Evolutionary conservation across 2,888 invertebrate genomes (phyloP).

Genomic region (Papilio demoleus): DNA sequence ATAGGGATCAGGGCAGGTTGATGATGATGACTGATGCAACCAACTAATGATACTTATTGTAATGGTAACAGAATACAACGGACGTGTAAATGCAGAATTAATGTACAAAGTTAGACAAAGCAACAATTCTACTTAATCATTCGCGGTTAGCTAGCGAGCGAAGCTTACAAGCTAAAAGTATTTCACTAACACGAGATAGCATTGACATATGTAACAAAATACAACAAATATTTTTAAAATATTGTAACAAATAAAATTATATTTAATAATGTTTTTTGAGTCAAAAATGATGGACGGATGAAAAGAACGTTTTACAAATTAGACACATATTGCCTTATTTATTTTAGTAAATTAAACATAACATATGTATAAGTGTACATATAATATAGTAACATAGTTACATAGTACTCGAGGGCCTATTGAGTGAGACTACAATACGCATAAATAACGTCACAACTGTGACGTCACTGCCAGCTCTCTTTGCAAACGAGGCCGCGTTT

Average conservation of each 20-base stretch:
- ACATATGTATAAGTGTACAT: background rate
- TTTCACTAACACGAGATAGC: background rate
- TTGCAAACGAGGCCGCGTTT: constrained; percentile 67
- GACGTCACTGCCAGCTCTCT: constrained; percentile 74
- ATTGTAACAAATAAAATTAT: too few relatives aligned
- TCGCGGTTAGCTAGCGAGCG: constrained; percentile 27
- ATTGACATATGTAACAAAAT: background rate
- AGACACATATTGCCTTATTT: background rate
- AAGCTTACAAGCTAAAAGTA: constrained; percentile 5
- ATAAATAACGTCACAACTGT: constrained; percentile 76
- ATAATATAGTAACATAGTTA: constrained; percentile 9
- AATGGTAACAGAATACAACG: background rate
- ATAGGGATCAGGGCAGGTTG: too few relatives aligned
- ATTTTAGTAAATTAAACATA: background rate
- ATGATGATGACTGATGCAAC: too few relatives aligned
- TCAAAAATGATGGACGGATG: too few relatives aligned
- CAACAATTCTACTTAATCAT: constrained; percentile 38
- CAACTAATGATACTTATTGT: background rate
- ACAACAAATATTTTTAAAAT: too few relatives aligned
- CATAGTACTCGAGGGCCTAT: constrained; percentile 44
- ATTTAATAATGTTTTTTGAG: too few relatives aligned
- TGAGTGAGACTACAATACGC: constrained; percentile 41
- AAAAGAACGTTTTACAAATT: too few relatives aligned
- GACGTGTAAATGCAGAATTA: constrained; percentile 33
- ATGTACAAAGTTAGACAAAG: constrained; percentile 35